Percentiles rank a stretch among this genome's conserved stretches.
Conservation (phyloP, 2,113 vertebrate species). For the Labrus mixtus region DNA sequence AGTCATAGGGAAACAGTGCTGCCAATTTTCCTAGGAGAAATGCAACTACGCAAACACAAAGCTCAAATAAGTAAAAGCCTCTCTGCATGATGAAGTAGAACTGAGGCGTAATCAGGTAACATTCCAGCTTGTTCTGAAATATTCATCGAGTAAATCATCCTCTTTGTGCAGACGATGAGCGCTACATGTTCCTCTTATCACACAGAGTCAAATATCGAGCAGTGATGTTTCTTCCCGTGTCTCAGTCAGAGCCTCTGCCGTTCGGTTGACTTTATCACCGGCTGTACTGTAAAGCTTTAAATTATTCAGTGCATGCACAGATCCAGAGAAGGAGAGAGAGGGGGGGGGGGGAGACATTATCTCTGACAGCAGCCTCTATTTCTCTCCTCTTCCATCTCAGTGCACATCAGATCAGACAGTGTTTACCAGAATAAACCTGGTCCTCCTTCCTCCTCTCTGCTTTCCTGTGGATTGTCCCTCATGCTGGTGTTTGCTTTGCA, state of each 20-base stretch:
- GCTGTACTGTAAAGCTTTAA: constrained; percentile 72
- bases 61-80: neutral
- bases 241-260: constrained; percentile 44
- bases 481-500: constrained; percentile 6
- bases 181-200: constrained; percentile 48
- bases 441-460: constrained; percentile 31
- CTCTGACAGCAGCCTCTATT: constrained; percentile 62
- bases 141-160: constrained; percentile 35
- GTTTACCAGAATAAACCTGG: constrained; percentile 59
- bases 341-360: constrained; percentile 42
- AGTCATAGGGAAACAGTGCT: neutral
- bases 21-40: neutral
- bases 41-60: neutral
- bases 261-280: constrained; percentile 66
- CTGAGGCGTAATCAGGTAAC: constrained; percentile 30
- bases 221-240: constrained; percentile 44
- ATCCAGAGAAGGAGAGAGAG: constrained; percentile 34
- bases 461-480: constrained; percentile 10
- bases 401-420: constrained; percentile 54
- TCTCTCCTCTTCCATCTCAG: constrained; percentile 56
- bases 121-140: constrained; percentile 23
- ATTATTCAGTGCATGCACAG: constrained; percentile 68
- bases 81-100: neutral
- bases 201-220: constrained; percentile 51
- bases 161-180: constrained; percentile 43